Evolutionary conservation across 2,888 invertebrate species (phyloP), one percentile per base, ranked within the genome.

Genomic region (Meliscaeva auricollis): DNA sequence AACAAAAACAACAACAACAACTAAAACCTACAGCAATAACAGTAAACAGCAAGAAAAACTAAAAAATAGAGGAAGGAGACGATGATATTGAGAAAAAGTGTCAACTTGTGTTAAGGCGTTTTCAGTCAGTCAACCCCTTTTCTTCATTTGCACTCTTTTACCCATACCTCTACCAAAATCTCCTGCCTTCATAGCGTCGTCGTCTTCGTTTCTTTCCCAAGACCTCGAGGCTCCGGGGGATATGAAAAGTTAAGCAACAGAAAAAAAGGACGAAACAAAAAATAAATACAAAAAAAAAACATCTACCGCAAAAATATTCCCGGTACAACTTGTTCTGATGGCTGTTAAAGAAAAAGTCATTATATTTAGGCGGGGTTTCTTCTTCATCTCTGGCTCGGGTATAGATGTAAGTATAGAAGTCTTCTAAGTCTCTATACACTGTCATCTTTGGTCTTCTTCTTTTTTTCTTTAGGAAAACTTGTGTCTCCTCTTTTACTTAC

Each of bases 341-440:
- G 35, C 35, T 66, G 73, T 30, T 58, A 38, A 76, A 58, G 70
- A 52, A 77, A 75, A 82, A 82, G 77, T 77, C 82, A 77, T 82
- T 82, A 82, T 82, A 77, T 77, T 77, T 82, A 82, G 82, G 82
- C 82, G 82, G 82, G 73, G 82, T 82, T 82, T 77, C 77, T 54
- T 82, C 72, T 58, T 68, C 82, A 44, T 62, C 26, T 26, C 20
- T 38, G 7, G 13, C 8, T 38, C 7, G 13, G 56, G 11, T 35
- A 20, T 20, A 58, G 32, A 35, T 9, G 9, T 35, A 35, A 8
- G 6, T 35, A 35, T 35, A 35, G 7, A 8, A 11, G 38, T 9
- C 2, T 35, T 58, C 20, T 20, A 20, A 58, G 20, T 35, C 58
- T 64, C 26, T 20, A 35, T 38, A 58, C 13, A 13, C 41, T 13